Evolutionary conservation across 1,140 invertebrate species (phyloP), one percentile per base, ranked within the genome.

Genomic region (Aricia agestis): DNA sequence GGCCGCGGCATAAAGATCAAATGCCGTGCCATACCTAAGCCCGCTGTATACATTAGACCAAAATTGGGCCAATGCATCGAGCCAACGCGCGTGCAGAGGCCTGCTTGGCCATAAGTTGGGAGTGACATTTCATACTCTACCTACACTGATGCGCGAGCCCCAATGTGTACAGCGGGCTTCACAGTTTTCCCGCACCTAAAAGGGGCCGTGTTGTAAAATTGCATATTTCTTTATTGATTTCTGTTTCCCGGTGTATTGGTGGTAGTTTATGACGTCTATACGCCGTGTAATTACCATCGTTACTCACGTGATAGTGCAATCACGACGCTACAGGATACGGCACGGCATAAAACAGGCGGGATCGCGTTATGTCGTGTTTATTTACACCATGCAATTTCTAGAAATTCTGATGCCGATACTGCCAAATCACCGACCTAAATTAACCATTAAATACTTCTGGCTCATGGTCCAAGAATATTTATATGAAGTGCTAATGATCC

Each of bases 311-410:
- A 63, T 63, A 18, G 59, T 63, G 59, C 19, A 63, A 63, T 63
- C 59, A 63, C 59, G 59, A 63, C 59, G 59, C 59, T 18, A 63
- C 59, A 63, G 59, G 59, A 63, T 19, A 63, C 59, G 59, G 58
- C 17, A 9, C 5, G 13, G 17, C 18, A 63, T 63, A 63, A 59
- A 63, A 63, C 59, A 19, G 59, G 11, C 59, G 17, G 19, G 59
- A 63, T 63, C 59, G 59, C 59, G 59, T 18, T 63, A 63, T 63
- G 18, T 63, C 10, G 59, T 63, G 59, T 63, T 63, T 63, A 63
- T 63, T 63, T 19, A 63, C 58, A 19, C n/a, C 58, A 19, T 59
- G 19, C 59, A 2, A 25, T 19, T 3, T 63, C 18, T 25, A 25
- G 59, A 2, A 25, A 6, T 3, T 63, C 18, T 25, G 11, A 18